phyloP scores from a whole-genome alignment of 2,888 invertebrate species.

The Pachycephus smyrnensis region DNA sequence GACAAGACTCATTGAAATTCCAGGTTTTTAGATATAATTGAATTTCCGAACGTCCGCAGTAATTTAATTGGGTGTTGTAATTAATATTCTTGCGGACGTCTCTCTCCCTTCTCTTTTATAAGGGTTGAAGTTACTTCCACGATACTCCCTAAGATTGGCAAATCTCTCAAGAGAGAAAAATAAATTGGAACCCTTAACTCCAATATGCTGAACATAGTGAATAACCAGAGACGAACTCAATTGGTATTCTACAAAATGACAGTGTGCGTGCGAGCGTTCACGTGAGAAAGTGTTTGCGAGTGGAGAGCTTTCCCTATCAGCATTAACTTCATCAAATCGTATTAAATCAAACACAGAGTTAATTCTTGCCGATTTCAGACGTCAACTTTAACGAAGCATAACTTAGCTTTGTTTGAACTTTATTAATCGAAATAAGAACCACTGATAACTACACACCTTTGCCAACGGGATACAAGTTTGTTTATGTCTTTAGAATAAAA shows the following conservation, averaged over 20 bases:
- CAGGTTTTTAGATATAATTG: background rate
- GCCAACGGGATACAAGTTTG: too few relatives aligned
- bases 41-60: background rate
- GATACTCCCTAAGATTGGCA: background rate
- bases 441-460: too few relatives aligned
- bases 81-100: background rate
- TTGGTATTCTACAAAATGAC: background rate
- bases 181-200: background rate
- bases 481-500: too few relatives aligned
- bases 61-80: constrained; percentile 4
- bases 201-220: background rate
- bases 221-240: background rate
- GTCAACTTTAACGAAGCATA: too few relatives aligned
- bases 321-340: background rate
- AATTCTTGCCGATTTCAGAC: background rate
- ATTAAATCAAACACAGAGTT: background rate
- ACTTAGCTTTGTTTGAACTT: too few relatives aligned
- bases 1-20: constrained; percentile 4
- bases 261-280: background rate
- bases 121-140: background rate
- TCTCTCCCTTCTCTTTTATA: background rate
- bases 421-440: too few relatives aligned
- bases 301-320: too few relatives aligned
- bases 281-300: too few relatives aligned
- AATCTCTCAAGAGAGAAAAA: background rate